These are phyloP conservation scores for Oceanodroma leucorhoa DNA, from an alignment of 2,797 vertebrate genomes.

Conservation along the genomic window DNA sequence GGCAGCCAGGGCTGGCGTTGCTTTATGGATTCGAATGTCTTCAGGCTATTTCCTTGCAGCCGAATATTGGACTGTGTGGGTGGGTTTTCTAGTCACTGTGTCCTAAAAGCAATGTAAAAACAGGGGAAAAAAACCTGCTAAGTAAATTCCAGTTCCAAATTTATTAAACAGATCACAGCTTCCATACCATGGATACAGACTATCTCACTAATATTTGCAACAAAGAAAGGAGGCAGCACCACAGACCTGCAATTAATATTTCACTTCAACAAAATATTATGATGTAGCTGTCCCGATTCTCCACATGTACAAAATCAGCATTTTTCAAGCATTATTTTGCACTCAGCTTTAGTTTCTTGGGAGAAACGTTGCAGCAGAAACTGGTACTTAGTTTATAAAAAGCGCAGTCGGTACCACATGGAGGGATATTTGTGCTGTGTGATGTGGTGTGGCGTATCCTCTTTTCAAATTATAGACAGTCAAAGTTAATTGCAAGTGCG, in stretches of 20 bases:
- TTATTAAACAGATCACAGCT: not conserved
- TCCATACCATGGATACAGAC: not conserved
- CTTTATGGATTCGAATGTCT: not conserved
- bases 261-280: constrained; percentile 26
- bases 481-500: constrained; percentile 49
- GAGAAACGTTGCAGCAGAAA: constrained; percentile 52
- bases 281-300: not conserved
- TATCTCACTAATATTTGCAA: not conserved
- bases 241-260: constrained; percentile 34
- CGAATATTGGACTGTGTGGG: not conserved
- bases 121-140: not conserved
- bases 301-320: not conserved
- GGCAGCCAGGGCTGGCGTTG: not conserved
- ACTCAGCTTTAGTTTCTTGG: not conserved
- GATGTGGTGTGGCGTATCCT: constrained; percentile 49
- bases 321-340: not conserved
- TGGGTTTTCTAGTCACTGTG: not conserved
- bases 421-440: constrained; percentile 48
- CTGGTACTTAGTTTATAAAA: constrained; percentile 66
- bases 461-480: constrained; percentile 65
- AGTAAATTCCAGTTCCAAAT: constrained; percentile 1
- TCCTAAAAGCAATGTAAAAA: not conserved
- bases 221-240: not conserved
- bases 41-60: not conserved
- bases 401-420: not conserved